Percentiles rank a stretch among this genome's conserved stretches.
These are phyloP conservation scores for Hydrolagus affinis DNA, from an alignment of 2,113 vertebrate species.

Conservation along the genomic window DNA sequence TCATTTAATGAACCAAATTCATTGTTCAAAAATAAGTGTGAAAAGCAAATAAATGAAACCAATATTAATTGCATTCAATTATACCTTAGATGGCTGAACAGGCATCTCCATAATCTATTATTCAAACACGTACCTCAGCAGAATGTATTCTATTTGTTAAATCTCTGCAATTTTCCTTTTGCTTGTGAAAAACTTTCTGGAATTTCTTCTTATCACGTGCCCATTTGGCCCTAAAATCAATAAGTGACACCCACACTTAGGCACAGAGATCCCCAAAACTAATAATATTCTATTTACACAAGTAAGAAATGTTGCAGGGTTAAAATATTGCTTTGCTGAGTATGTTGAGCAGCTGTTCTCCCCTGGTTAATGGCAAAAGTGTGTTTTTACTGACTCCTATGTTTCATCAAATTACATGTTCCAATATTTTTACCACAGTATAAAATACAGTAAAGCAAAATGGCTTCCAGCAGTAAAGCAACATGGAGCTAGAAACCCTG, in stretches of 20 bases:
- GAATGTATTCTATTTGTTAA: slow-evolving; percentile 10
- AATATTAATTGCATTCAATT: not conserved
- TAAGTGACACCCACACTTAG: not conserved
- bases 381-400: no score
- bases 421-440: no score
- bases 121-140: slow-evolving; percentile 4
- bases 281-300: not conserved
- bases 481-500: no score
- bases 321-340: not conserved
- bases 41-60: not conserved
- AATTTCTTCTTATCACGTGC: not conserved
- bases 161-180: not conserved
- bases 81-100: not conserved
- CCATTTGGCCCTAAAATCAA: slow-evolving; percentile 4
- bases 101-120: not conserved
- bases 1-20: not conserved
- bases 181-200: not conserved
- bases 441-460: no score
- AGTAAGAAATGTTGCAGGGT: not conserved
- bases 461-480: no score
- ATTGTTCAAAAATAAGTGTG: not conserved
- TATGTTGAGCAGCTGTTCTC: not conserved
- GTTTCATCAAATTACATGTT: no score
- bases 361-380: not conserved
- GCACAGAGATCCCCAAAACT: no score